These are phyloP conservation scores for Cathartes aura DNA, from an alignment of 2,113 vertebrate genomes.

Conservation along the genomic window DNA sequence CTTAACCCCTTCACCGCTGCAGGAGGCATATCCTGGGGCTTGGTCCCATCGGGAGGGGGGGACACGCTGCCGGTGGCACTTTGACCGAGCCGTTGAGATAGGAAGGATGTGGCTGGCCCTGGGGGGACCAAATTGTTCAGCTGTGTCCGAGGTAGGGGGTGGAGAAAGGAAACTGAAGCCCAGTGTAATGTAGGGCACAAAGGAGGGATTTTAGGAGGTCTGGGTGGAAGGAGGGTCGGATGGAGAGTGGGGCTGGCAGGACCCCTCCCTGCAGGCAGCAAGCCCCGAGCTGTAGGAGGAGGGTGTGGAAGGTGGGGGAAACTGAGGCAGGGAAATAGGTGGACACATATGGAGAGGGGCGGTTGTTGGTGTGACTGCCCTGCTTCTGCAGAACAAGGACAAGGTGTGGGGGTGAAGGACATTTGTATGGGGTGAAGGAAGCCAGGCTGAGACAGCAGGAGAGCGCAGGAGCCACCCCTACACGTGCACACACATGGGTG, in stretches of 20 bases:
- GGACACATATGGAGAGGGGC: accelerated
- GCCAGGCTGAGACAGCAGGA: background rate
- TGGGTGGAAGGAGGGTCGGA: background rate
- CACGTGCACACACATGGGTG: accelerated
- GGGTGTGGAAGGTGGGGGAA: background rate
- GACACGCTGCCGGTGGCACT: accelerated
- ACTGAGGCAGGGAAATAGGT: background rate
- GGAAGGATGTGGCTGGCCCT: background rate
- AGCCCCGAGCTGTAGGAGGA: background rate
- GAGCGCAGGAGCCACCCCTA: background rate
- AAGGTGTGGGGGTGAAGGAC: background rate
- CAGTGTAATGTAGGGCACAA: background rate
- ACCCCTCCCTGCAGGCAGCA: accelerated
- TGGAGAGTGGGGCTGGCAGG: background rate
- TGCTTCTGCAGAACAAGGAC: background rate
- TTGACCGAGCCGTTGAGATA: accelerated
- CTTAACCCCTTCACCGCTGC: background rate
- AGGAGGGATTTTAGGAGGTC: background rate
- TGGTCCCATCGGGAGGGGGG: accelerated
- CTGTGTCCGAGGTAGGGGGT: accelerated
- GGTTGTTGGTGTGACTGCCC: background rate
- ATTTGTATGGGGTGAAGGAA: background rate
- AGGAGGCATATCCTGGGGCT: background rate
- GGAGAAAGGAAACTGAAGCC: background rate
- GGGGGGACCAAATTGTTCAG: background rate